Evolutionary conservation across 2,888 invertebrate species (phyloP).

Genomic region (Lydus trimaculatus): DNA sequence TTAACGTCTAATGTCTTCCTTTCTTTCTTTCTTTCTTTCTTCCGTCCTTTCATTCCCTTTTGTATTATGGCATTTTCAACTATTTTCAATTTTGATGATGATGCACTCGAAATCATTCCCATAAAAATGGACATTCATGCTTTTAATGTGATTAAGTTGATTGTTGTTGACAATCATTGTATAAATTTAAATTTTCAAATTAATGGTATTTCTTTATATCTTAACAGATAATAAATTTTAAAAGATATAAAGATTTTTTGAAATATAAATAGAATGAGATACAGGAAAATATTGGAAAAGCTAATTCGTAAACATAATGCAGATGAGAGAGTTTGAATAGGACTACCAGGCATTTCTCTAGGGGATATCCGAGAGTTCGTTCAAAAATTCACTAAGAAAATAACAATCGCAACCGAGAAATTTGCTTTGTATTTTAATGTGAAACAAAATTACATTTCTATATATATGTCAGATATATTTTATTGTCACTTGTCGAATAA

Average conservation of each 20-base stretch:
- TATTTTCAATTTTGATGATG: neutral
- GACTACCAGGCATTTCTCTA: neutral
- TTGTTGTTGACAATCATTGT: neutral
- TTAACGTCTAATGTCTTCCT: constrained; percentile 14
- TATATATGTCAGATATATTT: neutral
- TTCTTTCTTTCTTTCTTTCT: neutral
- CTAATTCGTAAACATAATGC: constrained; percentile 12
- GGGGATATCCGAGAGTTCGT: neutral
- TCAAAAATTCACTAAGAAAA: neutral
- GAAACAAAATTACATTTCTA: neutral
- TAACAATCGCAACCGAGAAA: neutral
- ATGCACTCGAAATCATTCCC: neutral
- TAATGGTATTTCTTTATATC: neutral
- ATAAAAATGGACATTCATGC: neutral
- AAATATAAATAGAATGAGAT: neutral
- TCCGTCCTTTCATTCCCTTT: neutral
- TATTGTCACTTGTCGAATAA: neutral
- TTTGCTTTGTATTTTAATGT: neutral
- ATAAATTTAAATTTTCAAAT: neutral
- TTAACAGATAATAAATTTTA: neutral
- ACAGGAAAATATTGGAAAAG: constrained; percentile 5
- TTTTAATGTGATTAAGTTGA: neutral
- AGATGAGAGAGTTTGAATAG: constrained; percentile 7
- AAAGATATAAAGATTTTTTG: neutral
- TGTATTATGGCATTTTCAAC: neutral